Evolutionary conservation across 2,113 vertebrate species (phyloP).

Genomic region (Micronycteris hirsuta): DNA sequence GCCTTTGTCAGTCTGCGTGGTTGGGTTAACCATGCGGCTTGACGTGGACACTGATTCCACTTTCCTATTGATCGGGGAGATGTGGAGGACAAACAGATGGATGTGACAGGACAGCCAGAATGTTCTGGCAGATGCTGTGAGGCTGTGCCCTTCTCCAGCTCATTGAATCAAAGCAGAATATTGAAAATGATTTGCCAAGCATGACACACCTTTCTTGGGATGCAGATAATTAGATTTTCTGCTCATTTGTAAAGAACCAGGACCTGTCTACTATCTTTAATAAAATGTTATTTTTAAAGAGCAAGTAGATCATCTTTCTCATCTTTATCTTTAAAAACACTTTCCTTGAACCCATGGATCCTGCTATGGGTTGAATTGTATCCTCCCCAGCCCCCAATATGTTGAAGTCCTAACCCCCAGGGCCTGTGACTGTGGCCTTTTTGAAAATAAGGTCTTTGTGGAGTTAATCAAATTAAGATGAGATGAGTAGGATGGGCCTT

Average conservation of each 20-base stretch:
- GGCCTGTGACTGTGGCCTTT: neutral
- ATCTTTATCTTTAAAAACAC: neutral
- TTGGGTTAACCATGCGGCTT: neutral
- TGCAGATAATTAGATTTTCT: conserved; percentile 50
- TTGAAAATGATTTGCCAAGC: neutral
- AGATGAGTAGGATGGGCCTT: neutral
- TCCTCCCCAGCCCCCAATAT: neutral
- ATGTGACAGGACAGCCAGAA: conserved; percentile 41
- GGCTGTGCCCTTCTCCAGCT: conserved; percentile 13
- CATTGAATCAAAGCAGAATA: conserved; percentile 46
- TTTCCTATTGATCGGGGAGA: conserved; percentile 43
- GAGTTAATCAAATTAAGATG: neutral
- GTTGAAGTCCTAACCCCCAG: neutral
- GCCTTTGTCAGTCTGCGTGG: neutral
- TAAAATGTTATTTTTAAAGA: conserved; percentile 49
- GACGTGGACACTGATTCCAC: conserved; percentile 27
- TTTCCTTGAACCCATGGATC: neutral
- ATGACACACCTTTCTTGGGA: conserved; percentile 16
- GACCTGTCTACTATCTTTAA: conserved; percentile 26
- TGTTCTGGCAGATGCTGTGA: conserved; percentile 39
- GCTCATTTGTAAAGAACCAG: conserved; percentile 43
- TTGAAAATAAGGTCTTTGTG: neutral
- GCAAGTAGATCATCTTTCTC: neutral
- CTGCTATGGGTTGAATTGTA: neutral
- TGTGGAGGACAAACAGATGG: neutral